Conservation (phyloP, 2,797 vertebrate genomes). For the Microctenopoma steveboyesi region DNA sequence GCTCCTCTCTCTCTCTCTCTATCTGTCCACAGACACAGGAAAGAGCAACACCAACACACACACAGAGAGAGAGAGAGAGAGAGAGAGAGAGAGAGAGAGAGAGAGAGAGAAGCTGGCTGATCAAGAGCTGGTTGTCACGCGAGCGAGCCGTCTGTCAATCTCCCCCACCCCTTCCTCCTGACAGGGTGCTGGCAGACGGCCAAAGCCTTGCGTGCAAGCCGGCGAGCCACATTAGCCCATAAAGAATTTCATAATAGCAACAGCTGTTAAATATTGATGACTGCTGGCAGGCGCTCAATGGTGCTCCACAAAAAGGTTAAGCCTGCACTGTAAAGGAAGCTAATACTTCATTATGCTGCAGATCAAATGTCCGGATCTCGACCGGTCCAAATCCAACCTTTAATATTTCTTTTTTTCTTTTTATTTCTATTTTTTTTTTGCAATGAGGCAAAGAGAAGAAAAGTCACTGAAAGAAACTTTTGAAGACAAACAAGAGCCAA, state of each 20-base stretch:
- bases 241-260: constrained; percentile 98
- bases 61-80: constrained; percentile 11
- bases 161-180: constrained; percentile 78
- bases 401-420: constrained; percentile 52
- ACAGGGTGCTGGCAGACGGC: constrained; percentile 87
- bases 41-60: constrained; percentile 62
- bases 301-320: constrained; percentile 88
- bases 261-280: constrained; percentile 99
- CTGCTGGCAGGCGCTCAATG: constrained; percentile 86
- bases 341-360: constrained; percentile 90
- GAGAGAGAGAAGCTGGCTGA: constrained; percentile 84
- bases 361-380: constrained; percentile 86
- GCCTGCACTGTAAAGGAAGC: constrained; percentile 89
- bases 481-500: constrained; percentile 41
- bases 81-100: constrained; percentile 53
- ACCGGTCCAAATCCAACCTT: constrained; percentile 48
- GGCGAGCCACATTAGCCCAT: constrained; percentile 90
- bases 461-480: constrained; percentile 12
- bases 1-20: constrained; percentile 32
- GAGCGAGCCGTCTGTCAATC: constrained; percentile 91
- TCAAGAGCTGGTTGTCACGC: constrained; percentile 91
- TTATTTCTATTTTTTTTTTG: constrained; percentile 62
- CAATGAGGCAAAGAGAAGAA: constrained; percentile 37
- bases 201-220: constrained; percentile 96
- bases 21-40: constrained; percentile 67